Evolutionary conservation across 1,140 invertebrate genomes (phyloP), one percentile per base, ranked within the genome.

Genomic region (Ectropis grisescens): DNA sequence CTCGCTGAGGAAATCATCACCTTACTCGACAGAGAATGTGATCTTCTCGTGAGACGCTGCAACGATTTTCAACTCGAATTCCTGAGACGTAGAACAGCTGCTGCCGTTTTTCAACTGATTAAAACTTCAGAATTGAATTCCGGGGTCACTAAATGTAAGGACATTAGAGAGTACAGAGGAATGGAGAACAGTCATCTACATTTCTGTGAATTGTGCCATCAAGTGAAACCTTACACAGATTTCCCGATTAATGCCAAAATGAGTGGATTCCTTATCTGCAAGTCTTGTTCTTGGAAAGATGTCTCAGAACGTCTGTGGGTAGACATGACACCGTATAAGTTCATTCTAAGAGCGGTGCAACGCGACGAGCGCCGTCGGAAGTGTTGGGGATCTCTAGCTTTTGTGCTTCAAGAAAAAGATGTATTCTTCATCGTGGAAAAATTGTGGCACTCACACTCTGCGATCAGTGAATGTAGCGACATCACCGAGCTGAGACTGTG

Each of bases 401-500:
- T 88, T 47, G 82, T 88, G 10, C 62, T 90, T 12, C 85, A 87
- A 46, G 85, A 87, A 23, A 81, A 83, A 15, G 88, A 90, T 44
- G 82, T 90, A 55, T 86, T 87, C 55, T 86, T 88, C 43, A 81
- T 91, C 8, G 84, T 90, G 1, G 85, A 86, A 15, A 82, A 87
- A 13, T 85, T 91, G 2, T 91, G 90, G 90, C 87, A 88, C 27
- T 83, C 85, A 0, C 85, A 83, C 52, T 91, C 90, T 0, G 84
- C 84, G 1, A 69, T 91, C 5, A 89, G 87, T 33, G 88, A 88
- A 47, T 82, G 75, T 16, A 52, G 54, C 10, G 85, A 90, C 44
- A 56, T 90, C 8, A 83, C 84, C 2, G 58, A 85, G 13, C 53
- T 91, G 25, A 70, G 86, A 24, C 49, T 90, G 11, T 83, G 83